These are phyloP conservation scores for Heteractis magnifica DNA, from an alignment of 92 coral and sea anemone genomes.

Conservation along the genomic window DNA sequence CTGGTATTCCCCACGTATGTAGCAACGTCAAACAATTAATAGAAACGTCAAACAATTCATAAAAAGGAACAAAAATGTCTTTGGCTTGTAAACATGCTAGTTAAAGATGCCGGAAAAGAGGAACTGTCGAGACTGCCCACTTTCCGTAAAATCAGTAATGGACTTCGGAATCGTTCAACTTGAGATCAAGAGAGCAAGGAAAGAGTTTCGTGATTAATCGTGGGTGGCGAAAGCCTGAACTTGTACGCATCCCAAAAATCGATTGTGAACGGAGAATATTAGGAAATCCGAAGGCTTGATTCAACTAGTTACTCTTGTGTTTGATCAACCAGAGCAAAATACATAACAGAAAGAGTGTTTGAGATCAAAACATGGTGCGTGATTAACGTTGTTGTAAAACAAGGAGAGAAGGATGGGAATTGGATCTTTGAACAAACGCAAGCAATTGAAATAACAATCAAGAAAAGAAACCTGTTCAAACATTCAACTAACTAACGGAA, in stretches of 20 bases:
- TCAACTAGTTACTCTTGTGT: neutral
- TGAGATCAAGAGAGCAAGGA: neutral
- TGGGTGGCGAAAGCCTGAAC: neutral
- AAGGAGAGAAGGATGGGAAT: neutral
- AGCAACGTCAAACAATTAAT: neutral
- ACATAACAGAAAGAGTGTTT: too few species aligned
- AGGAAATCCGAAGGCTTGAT: neutral
- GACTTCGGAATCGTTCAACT: neutral
- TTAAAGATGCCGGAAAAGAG: neutral
- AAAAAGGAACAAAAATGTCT: neutral
- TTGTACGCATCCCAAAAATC: neutral
- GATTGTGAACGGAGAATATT: neutral
- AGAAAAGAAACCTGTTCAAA: neutral
- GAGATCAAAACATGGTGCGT: neutral
- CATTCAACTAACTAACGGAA: neutral
- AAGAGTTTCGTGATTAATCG: neutral
- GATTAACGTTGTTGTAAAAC: neutral
- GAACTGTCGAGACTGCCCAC: neutral
- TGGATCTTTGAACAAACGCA: neutral
- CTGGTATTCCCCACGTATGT: neutral
- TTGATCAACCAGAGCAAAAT: neutral
- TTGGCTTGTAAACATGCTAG: neutral
- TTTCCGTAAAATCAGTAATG: conserved; percentile 3
- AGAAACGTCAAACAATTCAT: neutral
- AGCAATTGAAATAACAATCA: neutral